Base-by-base conservation (phyloP, 2,888 invertebrate species). In the Apoda limacodes region DNA sequence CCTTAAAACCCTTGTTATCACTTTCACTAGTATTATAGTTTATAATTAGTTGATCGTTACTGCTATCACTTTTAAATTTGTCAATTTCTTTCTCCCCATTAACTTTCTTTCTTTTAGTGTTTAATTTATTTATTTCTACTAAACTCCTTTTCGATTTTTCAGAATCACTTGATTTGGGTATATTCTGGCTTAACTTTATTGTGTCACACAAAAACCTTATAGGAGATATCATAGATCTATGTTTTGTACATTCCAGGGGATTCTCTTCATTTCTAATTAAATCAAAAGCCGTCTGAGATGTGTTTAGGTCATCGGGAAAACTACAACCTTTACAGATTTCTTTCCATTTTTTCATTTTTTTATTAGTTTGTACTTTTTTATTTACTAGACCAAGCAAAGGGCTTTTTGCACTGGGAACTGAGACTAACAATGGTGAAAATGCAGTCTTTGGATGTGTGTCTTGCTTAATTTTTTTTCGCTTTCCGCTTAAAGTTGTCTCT, bases 11-110 rank as follows among this genome's bases (percentile, higher is more conserved):
- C 17, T 60, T 57, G 34, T 71, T 70, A 13, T 74, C 75, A 35
- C 70, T 75, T n/a, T 68, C 75, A 29, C 64, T 65, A 0, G 64
- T 55, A 24, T n/a, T n/a, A n/a, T n/a, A n/a, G n/a, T n/a, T n/a
- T n/a, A n/a, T n/a, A n/a, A n/a, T n/a, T n/a, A n/a, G n/a, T n/a
- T n/a, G n/a, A n/a, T n/a, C n/a, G n/a, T n/a, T n/a, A n/a, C n/a
- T n/a, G n/a, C n/a, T n/a, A n/a, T n/a, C n/a, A n/a, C n/a, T n/a
- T n/a, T n/a, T n/a, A n/a, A n/a, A n/a, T n/a, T n/a, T n/a, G n/a
- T n/a, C n/a, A n/a, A n/a, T n/a, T n/a, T n/a, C n/a, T n/a, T n/a
- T n/a, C n/a, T n/a, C n/a, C n/a, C n/a, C n/a, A n/a, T n/a, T n/a
- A n/a, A n/a, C 17, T 6, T 6, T 17, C 17, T 17, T 17, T 7